These are phyloP conservation scores for Meiosimyza decipiens DNA, from an alignment of 2,888 invertebrate species.

Conservation along the genomic window DNA sequence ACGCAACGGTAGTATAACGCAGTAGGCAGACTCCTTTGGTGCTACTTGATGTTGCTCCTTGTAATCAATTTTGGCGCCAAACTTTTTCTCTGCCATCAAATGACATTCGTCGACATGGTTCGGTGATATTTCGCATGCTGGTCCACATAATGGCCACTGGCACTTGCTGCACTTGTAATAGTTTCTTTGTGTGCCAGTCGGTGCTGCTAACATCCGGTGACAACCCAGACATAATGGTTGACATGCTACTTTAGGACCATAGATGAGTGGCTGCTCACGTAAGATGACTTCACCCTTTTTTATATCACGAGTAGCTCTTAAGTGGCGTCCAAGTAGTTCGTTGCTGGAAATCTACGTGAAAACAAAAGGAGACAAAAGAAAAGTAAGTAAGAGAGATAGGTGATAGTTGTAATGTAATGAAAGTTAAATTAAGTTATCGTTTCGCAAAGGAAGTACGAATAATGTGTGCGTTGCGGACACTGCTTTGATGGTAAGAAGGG, in stretches of 20 bases:
- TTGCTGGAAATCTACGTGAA: conserved; percentile 71
- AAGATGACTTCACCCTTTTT: conserved; percentile 76
- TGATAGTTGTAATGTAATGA: conserved; percentile 6
- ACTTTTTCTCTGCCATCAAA: conserved; percentile 71
- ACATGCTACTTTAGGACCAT: conserved; percentile 76
- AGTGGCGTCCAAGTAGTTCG: conserved; percentile 72
- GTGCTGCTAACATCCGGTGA: conserved; percentile 67
- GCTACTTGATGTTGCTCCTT: conserved; percentile 35
- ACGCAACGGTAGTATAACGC: conserved; percentile 75
- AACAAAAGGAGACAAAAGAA: conserved; percentile 40
- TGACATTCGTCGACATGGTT: conserved; percentile 73
- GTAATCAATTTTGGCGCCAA: conserved; percentile 70
- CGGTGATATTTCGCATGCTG: conserved; percentile 70
- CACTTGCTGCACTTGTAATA: conserved; percentile 73
- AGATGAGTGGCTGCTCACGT: conserved; percentile 73
- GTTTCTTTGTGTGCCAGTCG: conserved; percentile 54
- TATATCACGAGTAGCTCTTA: conserved; percentile 76
- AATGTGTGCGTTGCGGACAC: too few relatives aligned
- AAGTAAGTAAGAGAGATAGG: neutral
- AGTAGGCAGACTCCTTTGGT: conserved; percentile 73
- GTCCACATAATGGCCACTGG: conserved; percentile 77
- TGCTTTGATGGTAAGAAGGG: too few relatives aligned
- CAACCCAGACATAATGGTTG: conserved; percentile 75
- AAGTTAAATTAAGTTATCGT: conserved; percentile 18
- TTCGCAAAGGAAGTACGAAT: too few relatives aligned